These are phyloP conservation scores for Ctenicera cuprea DNA, from an alignment of 2,888 invertebrate species.

Conservation along the genomic window DNA sequence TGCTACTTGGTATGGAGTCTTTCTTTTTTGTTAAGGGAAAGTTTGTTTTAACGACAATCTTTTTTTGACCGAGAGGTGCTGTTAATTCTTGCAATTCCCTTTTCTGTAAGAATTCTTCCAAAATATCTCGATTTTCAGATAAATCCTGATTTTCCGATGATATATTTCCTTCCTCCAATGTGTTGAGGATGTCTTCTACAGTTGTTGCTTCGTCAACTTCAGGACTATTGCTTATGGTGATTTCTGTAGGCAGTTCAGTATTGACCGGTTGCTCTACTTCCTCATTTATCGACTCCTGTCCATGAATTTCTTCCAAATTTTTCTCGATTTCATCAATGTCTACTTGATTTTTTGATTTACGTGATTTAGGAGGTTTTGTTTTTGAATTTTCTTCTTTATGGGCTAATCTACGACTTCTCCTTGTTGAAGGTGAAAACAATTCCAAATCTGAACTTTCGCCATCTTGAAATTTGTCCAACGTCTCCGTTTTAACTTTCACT, in stretches of 20 bases:
- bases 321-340: conserved; percentile 53
- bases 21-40: conserved; percentile 27
- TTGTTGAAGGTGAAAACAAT: neutral
- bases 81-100: neutral
- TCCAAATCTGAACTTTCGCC: neutral
- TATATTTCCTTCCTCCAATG: conserved; percentile 39
- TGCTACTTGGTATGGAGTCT: conserved; percentile 48
- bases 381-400: conserved; percentile 3
- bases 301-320: conserved; percentile 52
- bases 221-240: neutral
- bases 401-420: conserved; percentile 6
- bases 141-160: neutral
- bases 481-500: neutral
- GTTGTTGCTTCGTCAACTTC: conserved; percentile 8
- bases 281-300: neutral
- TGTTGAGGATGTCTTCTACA: conserved; percentile 44
- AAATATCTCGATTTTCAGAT: neutral
- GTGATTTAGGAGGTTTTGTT: neutral
- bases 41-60: conserved; percentile 33
- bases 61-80: conserved; percentile 10
- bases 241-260: neutral
- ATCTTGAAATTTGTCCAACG: neutral
- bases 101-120: conserved; percentile 11
- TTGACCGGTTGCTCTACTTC: neutral
- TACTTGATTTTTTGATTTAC: conserved; percentile 5